Percentiles rank a stretch among this genome's conserved stretches.
phyloP scores from a whole-genome alignment of 2,797 vertebrate genomes.

The Pseudochirops cupreus region DNA sequence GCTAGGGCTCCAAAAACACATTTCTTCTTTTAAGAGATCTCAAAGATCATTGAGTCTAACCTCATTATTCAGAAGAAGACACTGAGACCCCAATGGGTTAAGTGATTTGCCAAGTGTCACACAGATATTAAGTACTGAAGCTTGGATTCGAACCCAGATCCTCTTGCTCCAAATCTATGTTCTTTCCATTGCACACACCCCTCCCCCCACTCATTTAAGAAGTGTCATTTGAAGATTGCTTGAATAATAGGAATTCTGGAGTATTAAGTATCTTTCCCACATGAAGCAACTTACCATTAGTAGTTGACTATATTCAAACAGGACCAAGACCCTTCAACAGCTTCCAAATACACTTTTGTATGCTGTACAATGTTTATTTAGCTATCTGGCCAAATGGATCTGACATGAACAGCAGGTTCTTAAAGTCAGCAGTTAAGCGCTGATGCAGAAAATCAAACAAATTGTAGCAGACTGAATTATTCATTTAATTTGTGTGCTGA shows the following conservation, averaged over 20 bases:
- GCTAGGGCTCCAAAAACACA: background rate
- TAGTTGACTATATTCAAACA: background rate
- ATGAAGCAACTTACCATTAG: background rate
- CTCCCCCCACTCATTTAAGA: background rate
- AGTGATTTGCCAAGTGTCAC: background rate
- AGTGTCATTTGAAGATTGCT: background rate
- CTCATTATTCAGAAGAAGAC: background rate
- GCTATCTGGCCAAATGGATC: background rate
- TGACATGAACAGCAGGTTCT: background rate
- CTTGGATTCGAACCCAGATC: background rate
- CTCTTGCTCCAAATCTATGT: background rate
- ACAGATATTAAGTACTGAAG: background rate
- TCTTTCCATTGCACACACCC: background rate
- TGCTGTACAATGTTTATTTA: background rate
- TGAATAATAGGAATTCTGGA: background rate
- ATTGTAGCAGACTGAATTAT: conserved; percentile 9
- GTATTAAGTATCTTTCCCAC: background rate
- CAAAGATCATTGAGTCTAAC: background rate
- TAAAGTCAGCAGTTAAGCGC: background rate
- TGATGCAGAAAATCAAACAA: conserved; percentile 30
- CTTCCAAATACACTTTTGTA: background rate
- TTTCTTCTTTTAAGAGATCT: background rate
- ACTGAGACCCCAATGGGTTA: background rate
- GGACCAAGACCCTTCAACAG: background rate
- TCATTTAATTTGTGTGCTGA: conserved; percentile 59